Conservation (phyloP, 2,888 invertebrate genomes). For the Philonicus albiceps region DNA sequence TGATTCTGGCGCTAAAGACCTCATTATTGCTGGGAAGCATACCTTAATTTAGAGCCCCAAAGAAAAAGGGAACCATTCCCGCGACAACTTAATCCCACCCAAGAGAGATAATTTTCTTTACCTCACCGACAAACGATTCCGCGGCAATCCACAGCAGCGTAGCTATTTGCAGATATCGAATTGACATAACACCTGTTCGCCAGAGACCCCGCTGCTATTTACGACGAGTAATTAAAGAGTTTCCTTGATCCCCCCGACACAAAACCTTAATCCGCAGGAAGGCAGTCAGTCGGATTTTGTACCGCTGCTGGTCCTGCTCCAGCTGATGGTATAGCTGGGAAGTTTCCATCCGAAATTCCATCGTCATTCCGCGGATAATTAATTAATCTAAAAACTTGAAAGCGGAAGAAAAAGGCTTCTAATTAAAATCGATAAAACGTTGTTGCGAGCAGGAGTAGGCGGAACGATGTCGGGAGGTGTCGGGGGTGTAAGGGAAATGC, state of each 20-base stretch:
- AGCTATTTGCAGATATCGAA: background rate
- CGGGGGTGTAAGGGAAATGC: background rate
- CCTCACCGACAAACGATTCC: background rate
- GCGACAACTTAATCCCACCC: background rate
- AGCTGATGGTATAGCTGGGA: background rate
- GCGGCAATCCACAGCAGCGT: background rate
- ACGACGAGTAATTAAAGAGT: slow-evolving; percentile 17
- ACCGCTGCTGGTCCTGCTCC: background rate
- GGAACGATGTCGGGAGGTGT: background rate
- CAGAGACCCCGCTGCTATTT: background rate
- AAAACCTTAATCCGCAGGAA: slow-evolving; percentile 6
- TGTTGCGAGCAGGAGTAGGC: background rate
- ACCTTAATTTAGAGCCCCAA: background rate
- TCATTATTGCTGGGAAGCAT: background rate
- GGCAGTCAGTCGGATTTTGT: background rate
- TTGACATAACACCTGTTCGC: slow-evolving; percentile 24
- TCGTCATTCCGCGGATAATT: slow-evolving; percentile 21
- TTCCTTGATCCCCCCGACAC: slow-evolving; percentile 24
- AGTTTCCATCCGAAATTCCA: background rate
- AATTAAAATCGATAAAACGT: slow-evolving; percentile 39
- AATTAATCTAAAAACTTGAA: slow-evolving; percentile 32
- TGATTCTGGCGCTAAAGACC: background rate
- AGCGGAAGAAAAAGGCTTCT: slow-evolving; percentile 1
- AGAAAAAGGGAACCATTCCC: background rate
- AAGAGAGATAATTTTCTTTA: background rate